These are phyloP conservation scores for Drosophila kuntzei DNA, from an alignment of 2,888 invertebrate genomes.

Conservation along the genomic window DNA sequence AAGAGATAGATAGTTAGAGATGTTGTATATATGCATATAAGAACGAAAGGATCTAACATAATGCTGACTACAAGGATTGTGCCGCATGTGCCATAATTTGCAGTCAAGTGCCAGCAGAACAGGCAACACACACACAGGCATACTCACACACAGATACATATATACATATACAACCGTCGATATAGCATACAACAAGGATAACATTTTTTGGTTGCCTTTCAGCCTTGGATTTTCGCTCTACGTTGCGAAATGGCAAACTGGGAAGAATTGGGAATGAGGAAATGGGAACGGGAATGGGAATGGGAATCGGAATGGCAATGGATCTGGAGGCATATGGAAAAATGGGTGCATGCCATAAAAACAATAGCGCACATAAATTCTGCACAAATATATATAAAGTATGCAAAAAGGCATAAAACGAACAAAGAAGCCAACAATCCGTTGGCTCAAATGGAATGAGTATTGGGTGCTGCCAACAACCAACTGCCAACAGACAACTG, in stretches of 20 bases:
- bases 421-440: slow-evolving; percentile 53
- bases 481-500: slow-evolving; percentile 9
- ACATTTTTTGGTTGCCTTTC: slow-evolving; percentile 56
- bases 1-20: slow-evolving; percentile 26
- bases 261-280: slow-evolving; percentile 30
- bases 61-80: slow-evolving; percentile 64
- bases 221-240: slow-evolving; percentile 52
- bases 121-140: slow-evolving; percentile 18
- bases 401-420: slow-evolving; percentile 77
- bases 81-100: slow-evolving; percentile 82
- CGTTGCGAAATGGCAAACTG: slow-evolving; percentile 46
- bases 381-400: slow-evolving; percentile 78
- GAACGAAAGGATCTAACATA: slow-evolving; percentile 78
- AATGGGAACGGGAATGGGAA: no score
- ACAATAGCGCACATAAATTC: slow-evolving; percentile 83
- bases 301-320: slow-evolving; percentile 12
- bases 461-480: slow-evolving; percentile 16
- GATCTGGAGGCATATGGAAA: slow-evolving; percentile 61
- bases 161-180: slow-evolving; percentile 23
- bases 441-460: slow-evolving; percentile 17
- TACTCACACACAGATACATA: slow-evolving; percentile 12
- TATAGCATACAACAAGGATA: slow-evolving; percentile 66
- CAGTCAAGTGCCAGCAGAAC: slow-evolving; percentile 68
- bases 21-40: slow-evolving; percentile 57
- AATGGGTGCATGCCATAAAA: slow-evolving; percentile 83